Conservation (phyloP, 2,888 invertebrate genomes). For the Coecobrya sp. region DNA sequence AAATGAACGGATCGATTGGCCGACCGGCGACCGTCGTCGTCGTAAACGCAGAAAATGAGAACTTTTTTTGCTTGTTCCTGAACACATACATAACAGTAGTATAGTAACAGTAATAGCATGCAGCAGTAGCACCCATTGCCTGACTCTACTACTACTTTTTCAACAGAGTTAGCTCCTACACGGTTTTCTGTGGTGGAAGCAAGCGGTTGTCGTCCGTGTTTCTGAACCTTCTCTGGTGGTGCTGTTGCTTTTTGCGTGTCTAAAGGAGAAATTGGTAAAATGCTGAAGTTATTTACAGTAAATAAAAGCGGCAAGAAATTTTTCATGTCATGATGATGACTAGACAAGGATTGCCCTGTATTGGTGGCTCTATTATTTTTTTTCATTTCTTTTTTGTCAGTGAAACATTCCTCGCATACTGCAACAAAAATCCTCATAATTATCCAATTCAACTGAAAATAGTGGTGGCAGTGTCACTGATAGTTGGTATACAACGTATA, state of each 20-base stretch:
- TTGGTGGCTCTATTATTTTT: conserved; percentile 5
- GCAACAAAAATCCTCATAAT: conserved; percentile 62
- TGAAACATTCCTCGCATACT: conserved; percentile 52
- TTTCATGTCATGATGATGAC: conserved; percentile 60
- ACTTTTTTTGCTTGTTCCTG: not conserved
- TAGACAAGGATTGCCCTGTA: conserved; percentile 14
- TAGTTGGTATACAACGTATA: not conserved
- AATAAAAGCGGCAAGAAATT: conserved; percentile 33
- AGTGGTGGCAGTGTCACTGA: not conserved
- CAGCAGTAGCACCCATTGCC: not conserved
- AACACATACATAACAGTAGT: not conserved
- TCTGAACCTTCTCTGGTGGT: not conserved
- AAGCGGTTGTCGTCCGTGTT: conserved; percentile 1
- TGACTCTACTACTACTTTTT: not conserved
- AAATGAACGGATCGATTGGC: conserved; percentile 35
- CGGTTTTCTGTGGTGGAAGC: not conserved
- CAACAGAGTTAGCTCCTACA: not conserved
- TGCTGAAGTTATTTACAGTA: conserved; percentile 55
- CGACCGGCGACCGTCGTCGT: conserved; percentile 35
- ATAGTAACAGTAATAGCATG: not conserved
- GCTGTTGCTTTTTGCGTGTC: conserved; percentile 56
- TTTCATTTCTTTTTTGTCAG: not conserved
- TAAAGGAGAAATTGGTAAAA: conserved; percentile 51
- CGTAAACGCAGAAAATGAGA: conserved; percentile 35
- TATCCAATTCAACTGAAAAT: conserved; percentile 54